Conservation (phyloP, 2,113 vertebrate species). For the Anoura caudifer region DNA sequence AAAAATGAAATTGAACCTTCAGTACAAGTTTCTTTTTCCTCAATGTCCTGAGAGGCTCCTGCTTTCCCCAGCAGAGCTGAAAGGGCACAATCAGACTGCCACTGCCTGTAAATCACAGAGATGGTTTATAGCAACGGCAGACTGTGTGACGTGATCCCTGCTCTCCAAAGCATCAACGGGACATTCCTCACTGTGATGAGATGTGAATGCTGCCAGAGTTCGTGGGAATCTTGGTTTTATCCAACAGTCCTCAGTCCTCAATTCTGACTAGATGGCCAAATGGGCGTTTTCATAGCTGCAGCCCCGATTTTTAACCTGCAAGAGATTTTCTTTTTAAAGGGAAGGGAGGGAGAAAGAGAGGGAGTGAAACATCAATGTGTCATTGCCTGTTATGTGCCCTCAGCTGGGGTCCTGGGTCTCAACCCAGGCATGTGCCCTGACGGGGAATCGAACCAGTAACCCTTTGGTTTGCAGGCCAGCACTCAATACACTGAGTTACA, state of each 20-base stretch:
- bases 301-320: neutral
- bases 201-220: slow-evolving; percentile 11
- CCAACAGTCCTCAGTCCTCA: neutral
- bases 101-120: slow-evolving; percentile 4
- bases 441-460: too few species aligned
- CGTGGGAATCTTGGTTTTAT: slow-evolving; percentile 29
- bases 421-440: too few species aligned
- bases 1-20: neutral
- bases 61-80: neutral
- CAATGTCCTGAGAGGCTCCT: neutral
- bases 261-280: neutral
- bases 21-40: neutral
- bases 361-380: too few species aligned
- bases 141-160: neutral
- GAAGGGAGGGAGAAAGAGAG: too few species aligned
- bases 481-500: too few species aligned
- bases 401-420: too few species aligned
- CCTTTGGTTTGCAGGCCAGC: too few species aligned
- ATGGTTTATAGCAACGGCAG: neutral
- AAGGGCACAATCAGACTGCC: neutral
- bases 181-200: slow-evolving; percentile 30
- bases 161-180: neutral
- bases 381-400: too few species aligned
- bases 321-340: too few species aligned
- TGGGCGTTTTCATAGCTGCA: neutral